phyloP scores from a whole-genome alignment of 2,888 invertebrate species.

The Hypercompe scribonia region DNA sequence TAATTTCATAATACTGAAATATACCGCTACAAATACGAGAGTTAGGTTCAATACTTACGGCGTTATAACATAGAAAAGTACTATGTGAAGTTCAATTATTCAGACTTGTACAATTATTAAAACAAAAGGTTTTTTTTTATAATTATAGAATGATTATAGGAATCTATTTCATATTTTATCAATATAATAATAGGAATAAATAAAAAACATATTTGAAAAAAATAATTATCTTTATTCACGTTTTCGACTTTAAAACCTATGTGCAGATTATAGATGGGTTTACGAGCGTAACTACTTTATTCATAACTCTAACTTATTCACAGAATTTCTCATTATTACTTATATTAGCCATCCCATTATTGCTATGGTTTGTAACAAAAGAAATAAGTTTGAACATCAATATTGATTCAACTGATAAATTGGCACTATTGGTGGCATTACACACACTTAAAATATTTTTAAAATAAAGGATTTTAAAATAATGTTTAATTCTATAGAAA shows the following conservation, averaged over 20 bases:
- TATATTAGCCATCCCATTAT: conserved; percentile 29
- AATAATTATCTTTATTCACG: conserved; percentile 66
- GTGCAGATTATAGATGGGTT: conserved; percentile 53
- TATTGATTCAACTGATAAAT: conserved; percentile 59
- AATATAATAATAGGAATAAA: conserved; percentile 4
- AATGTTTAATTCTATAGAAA: conserved; percentile 58
- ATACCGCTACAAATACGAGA: too few relatives aligned
- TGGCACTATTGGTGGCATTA: conserved; percentile 72
- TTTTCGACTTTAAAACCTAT: conserved; percentile 52
- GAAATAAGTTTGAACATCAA: conserved; percentile 38
- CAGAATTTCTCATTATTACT: conserved; percentile 34
- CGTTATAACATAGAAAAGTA: too few relatives aligned
- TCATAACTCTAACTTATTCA: conserved; percentile 35
- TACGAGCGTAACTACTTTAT: conserved; percentile 47
- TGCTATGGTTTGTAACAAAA: conserved; percentile 16
- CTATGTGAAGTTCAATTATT: too few relatives aligned
- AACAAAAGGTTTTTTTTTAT: too few relatives aligned
- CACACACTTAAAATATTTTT: conserved; percentile 52
- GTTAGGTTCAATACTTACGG: too few relatives aligned
- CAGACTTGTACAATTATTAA: too few relatives aligned
- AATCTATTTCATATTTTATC: not conserved
- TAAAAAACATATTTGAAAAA: conserved; percentile 49
- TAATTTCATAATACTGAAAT: too few relatives aligned
- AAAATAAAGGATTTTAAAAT: conserved; percentile 45
- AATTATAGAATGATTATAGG: too few relatives aligned